Base-by-base conservation (phyloP, 2,888 invertebrate genomes). In the Geotrupes spiniger region DNA sequence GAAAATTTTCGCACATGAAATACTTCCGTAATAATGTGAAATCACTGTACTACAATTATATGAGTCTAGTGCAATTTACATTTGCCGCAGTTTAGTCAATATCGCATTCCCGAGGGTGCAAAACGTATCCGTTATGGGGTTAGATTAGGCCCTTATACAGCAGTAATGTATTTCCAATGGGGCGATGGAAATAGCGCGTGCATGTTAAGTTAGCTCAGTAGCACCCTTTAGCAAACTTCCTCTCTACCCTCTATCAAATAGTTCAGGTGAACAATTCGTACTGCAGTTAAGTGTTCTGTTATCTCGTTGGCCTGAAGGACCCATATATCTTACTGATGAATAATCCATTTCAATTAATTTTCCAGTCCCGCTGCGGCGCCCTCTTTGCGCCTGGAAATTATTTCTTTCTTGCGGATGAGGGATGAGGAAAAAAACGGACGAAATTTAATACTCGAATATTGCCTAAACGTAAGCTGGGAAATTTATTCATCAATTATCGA, bases 141-240 rank as follows among this genome's bases (percentile, higher is more conserved):
- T 60, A 62, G 57, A 61, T 58, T 60, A 56, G 56, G 50, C 51
- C 56, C 60, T 58, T 51, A 53, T 61, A 61, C 58, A 57, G 59
- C 58, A 58, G 62, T 65, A 63, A 64, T 65, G 64, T 64, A 65
- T 65, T 66, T 65, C 61, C 64, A 64, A 65, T 63, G 63, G 63
- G 64, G 59, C 56, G 57, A 45, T 58, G 42, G 46, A 49, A 49
- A 40, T 39, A 37, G 53, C 49, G 52, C 49, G 52, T 51, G 49
- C 49, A 53, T 42, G 49, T 46, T 52, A 45, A 40, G 49, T 44
- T 51, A 42, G 42, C 44, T 52, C 47, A 50, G 45, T 31, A 42
- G 47, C 45, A 48, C 48, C 50, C 52, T 47, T 53, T 52, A 43
- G 43, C 29, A 42, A 50, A 41, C 45, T 21, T 21, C 6, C 49